These are phyloP conservation scores for Gopherus evgoodei DNA, from an alignment of 2,113 vertebrate genomes.

Conservation along the genomic window DNA sequence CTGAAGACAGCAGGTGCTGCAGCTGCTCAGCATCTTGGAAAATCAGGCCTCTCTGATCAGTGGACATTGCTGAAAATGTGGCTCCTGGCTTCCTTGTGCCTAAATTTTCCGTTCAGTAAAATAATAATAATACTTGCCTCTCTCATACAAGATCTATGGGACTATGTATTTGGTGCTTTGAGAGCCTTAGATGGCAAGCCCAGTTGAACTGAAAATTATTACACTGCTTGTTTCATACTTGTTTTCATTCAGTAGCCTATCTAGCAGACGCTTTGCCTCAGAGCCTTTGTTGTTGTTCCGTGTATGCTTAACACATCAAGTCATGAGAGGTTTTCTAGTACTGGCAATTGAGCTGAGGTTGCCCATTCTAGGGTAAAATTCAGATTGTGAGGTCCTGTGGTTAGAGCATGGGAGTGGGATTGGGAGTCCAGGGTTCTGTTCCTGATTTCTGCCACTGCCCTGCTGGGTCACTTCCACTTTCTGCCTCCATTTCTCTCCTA, in stretches of 20 bases:
- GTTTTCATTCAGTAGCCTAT: neutral
- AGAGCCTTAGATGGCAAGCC: neutral
- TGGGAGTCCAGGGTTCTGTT: neutral
- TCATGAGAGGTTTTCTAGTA: neutral
- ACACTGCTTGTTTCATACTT: neutral
- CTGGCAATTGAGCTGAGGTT: neutral
- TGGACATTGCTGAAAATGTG: neutral
- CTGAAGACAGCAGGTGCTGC: neutral
- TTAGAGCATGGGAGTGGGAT: neutral
- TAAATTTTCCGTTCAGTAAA: neutral
- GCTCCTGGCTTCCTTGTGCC: neutral
- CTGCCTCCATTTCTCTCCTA: neutral
- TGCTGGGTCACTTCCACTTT: neutral
- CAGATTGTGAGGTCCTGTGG: neutral
- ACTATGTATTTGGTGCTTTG: neutral
- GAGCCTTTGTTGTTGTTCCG: accelerated
- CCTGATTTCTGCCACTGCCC: accelerated
- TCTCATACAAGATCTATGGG: neutral
- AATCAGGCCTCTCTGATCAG: neutral
- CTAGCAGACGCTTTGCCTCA: accelerated
- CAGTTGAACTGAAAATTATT: neutral
- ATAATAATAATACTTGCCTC: neutral
- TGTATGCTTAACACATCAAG: neutral
- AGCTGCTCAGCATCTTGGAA: neutral
- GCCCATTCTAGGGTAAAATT: neutral